Base-by-base conservation (phyloP, 2,797 vertebrate species). In the Synaphobranchus kaupii region DNA sequence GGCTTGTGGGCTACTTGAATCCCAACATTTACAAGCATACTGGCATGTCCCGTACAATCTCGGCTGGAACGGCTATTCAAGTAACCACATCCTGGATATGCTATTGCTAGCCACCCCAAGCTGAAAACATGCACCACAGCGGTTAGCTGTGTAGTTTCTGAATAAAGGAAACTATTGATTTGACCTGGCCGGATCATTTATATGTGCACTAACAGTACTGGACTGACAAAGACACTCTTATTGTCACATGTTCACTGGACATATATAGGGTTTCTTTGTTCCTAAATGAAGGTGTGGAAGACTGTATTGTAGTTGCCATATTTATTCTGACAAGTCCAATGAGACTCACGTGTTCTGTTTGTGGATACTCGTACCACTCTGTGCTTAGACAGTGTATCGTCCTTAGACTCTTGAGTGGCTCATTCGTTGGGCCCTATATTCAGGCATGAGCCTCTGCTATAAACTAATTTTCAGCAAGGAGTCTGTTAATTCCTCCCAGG, bases 221-320 rank as follows among this genome's bases (percentile, higher is more conserved):
- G 28, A 34, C 68, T 73, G 68, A 73, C 31, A 73, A 73, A 31
- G 68, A 73, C 8, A 39, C 28, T 34, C 3, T 73, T 73, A 73
- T 39, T 31, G 28, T 34, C 68, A 73, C 68, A 73, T 73, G 68
- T 31, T 12, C 10, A 73, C 31, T 28, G 28, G 12, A 73, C 28
- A 34, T 73, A 73, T 73, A 73, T 4, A 73, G 68, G 63, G 28
- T 73, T 28, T 28, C 68, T 17, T 73, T 73, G 68, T 73, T 9
- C 68, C 68, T 34, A 20, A 73, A 73, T n/a, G n/a, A n/a, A n/a
- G 68, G 68, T 73, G 68, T 73, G 68, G 68, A 34, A 34, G 68
- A n/a, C n/a, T n/a, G n/a, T n/a, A n/a, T 17, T 8, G 22, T 66
- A 9, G 68, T 73, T 8, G 28, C 28, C 31, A 17, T 73, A 15